These are phyloP conservation scores for Helicorthomorpha holstii DNA, from an alignment of 1,140 invertebrate species.

Conservation along the genomic window DNA sequence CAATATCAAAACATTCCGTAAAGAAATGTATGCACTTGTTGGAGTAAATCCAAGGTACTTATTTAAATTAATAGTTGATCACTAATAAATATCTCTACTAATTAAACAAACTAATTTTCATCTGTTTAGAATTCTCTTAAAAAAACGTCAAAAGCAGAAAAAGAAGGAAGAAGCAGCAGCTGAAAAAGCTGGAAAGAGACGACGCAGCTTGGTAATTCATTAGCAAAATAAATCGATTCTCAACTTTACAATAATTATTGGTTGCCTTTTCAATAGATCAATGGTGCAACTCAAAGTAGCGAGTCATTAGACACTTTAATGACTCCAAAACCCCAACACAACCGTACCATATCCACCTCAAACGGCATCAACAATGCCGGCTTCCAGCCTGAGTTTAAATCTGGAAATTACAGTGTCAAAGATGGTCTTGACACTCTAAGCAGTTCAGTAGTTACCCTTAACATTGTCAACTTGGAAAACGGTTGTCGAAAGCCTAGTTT, in stretches of 20 bases:
- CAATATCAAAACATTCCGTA: conserved; percentile 23
- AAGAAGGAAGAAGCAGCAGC: background rate
- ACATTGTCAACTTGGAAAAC: background rate
- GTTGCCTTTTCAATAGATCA: background rate
- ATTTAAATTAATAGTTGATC: conserved; percentile 1
- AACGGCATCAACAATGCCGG: too few relatives aligned
- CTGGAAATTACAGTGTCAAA: too few relatives aligned
- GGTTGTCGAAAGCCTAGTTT: background rate
- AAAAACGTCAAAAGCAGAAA: background rate
- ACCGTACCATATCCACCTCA: too few relatives aligned
- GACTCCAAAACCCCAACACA: too few relatives aligned
- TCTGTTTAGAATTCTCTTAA: background rate
- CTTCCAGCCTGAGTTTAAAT: too few relatives aligned
- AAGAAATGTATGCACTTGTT: conserved; percentile 26
- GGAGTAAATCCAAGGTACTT: conserved; percentile 27
- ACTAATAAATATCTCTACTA: background rate
- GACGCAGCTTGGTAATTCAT: background rate
- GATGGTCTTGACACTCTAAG: too few relatives aligned
- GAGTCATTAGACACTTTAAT: background rate
- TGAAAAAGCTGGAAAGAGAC: background rate
- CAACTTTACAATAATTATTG: background rate
- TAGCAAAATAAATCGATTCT: background rate
- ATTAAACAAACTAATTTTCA: background rate
- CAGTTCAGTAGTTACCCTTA: background rate
- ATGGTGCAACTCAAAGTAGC: background rate